Evolutionary conservation across 2,797 vertebrate genomes (phyloP).

Genomic region (Crypturellus tataupa): DNA sequence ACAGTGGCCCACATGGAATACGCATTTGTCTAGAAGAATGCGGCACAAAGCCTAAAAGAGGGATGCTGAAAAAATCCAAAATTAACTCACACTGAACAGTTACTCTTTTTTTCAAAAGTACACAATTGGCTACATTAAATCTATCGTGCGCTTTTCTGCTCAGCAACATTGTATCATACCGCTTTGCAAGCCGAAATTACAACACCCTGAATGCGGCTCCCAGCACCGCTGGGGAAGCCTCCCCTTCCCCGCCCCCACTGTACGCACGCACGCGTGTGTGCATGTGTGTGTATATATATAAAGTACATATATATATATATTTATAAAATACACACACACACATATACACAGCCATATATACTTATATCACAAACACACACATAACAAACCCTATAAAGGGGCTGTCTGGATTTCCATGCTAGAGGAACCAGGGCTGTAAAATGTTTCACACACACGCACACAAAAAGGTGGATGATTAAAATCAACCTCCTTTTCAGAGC

Average conservation of each 20-base stretch:
- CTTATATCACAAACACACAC: background rate
- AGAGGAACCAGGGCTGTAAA: constrained; percentile 57
- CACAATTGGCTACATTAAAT: constrained; percentile 97
- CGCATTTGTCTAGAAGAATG: constrained; percentile 91
- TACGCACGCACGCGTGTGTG: accelerated
- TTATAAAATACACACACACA: background rate
- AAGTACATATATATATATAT: background rate
- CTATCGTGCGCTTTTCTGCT: constrained; percentile 85
- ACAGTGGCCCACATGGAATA: constrained; percentile 88
- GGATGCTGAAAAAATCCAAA: constrained; percentile 96
- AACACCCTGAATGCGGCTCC: constrained; percentile 71
- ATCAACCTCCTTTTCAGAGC: background rate
- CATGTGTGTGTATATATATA: too few species aligned
- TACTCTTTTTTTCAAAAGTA: constrained; percentile 92
- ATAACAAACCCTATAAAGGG: background rate
- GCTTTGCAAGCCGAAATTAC: constrained; percentile 84
- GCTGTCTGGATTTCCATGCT: constrained; percentile 29
- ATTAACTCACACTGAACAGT: constrained; percentile 99
- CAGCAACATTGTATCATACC: constrained; percentile 88
- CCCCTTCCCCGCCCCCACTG: background rate
- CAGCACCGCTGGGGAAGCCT: constrained; percentile 42
- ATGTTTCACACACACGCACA: constrained; percentile 23
- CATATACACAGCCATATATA: accelerated
- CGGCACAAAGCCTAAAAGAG: constrained; percentile 91
- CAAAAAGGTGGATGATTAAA: background rate